phyloP scores from a whole-genome alignment of 2,797 vertebrate species.

The Etheostoma nigrum region DNA sequence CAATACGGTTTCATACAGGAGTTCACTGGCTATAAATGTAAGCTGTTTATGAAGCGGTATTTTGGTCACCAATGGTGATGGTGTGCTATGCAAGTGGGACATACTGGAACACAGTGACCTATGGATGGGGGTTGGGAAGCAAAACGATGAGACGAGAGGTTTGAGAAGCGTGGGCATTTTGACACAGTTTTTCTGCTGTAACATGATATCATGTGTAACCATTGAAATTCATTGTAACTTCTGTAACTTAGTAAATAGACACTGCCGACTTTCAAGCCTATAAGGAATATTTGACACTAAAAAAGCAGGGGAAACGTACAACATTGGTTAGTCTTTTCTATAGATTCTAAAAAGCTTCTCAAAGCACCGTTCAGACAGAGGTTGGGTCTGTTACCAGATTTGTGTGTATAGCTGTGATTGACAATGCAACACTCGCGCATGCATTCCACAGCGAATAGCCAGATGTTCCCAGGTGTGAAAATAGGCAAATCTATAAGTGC shows the following conservation, averaged over 20 bases:
- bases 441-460: background rate
- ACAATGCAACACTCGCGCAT: background rate
- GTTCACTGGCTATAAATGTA: background rate
- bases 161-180: background rate
- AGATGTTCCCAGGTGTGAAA: conserved; percentile 5
- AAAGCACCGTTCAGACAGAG: too few relatives aligned
- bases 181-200: background rate
- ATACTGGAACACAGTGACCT: background rate
- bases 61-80: background rate
- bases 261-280: background rate
- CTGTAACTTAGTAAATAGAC: too few relatives aligned
- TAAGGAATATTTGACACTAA: background rate
- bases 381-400: background rate
- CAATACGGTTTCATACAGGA: background rate
- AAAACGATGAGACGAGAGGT: background rate
- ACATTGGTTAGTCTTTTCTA: background rate
- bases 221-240: background rate
- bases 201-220: background rate
- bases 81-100: background rate
- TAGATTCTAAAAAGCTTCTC: background rate
- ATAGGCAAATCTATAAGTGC: too few relatives aligned
- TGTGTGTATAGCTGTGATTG: too few relatives aligned
- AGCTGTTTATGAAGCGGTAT: background rate
- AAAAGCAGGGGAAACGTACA: background rate
- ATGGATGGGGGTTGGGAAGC: background rate